Base-by-base conservation (phyloP, 2,888 invertebrate species). In the Drosophila testacea region DNA sequence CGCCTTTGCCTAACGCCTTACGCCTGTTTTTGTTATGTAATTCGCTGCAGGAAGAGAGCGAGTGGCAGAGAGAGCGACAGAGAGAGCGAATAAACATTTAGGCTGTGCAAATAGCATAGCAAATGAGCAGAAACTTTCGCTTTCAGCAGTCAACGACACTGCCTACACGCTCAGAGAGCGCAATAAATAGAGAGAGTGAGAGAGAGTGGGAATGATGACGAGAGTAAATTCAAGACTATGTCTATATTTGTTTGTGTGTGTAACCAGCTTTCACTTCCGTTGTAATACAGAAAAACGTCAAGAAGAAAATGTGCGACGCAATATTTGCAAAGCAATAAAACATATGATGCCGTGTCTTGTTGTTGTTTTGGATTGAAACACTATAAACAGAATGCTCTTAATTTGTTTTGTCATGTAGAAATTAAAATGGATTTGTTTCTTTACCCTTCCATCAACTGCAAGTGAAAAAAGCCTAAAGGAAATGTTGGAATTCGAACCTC, bases 121-220 rank as follows among this genome's bases (percentile, higher is more conserved):
- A 84, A 87, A 69, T 73, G 77, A 79, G 83, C 60, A 50, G 32
- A 69, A 74, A 90, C 90, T 89, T 89, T 89, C 90, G 73, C 90
- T 89, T 89, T 89, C 79, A 79, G 62, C 83, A 84, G 87, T 81
- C 90, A 90, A 76, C 85, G 89, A 82, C 85, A 79, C 79, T 42
- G 52, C 65, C 54, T 41, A 48, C 42, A 34, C 42, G 46, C 47
- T 64, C 48, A 46, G 9, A 46, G 42, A 41, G 50, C 28, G 51
- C 32, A 32, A 32, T 22, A 6, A 13, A 39, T n/a, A 13, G 34
- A 41, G 48, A 55, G 60, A 34, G 42, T 1, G 38, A 6, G 44
- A 30, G 54, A n/a, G 30, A 13, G 54, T 7, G n/a, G 9, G 41
- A 3, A n/a, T 16, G n/a, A 3, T 22, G 22, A 22, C 2, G 32